A percentile compares a stretch with the other conserved stretches of the same genome.
These are phyloP conservation scores for Calyptommatus sinebrachiatus DNA, from an alignment of 2,113 vertebrate species.

Conservation along the genomic window DNA sequence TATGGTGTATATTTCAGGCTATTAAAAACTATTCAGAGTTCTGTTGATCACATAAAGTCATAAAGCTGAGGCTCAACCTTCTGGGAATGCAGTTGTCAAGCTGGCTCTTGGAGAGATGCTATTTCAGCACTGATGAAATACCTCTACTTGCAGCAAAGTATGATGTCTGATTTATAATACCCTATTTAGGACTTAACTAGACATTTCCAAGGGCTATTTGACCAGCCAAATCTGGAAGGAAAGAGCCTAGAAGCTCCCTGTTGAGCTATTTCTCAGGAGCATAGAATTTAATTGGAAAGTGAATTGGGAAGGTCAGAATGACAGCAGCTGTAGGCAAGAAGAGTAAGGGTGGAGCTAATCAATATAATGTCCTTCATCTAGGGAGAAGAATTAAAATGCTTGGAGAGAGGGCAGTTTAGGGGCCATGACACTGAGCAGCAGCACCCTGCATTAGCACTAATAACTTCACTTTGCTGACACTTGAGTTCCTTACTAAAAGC, in stretches of 20 bases:
- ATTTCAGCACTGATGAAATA: conserved; percentile 7
- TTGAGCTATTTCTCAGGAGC: conserved; percentile 59
- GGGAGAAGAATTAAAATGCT: conserved; percentile 64
- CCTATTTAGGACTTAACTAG: conserved; percentile 37
- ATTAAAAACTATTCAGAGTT: neutral
- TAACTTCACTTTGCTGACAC: conserved; percentile 57
- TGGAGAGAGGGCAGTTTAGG: conserved; percentile 52
- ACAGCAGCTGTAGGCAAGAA: conserved; percentile 62
- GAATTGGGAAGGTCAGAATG: conserved; percentile 68
- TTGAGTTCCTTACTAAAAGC: conserved; percentile 42
- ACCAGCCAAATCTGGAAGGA: conserved; percentile 35
- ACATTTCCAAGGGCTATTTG: conserved; percentile 61
- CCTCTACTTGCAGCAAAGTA: conserved; percentile 19
- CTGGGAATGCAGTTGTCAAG: conserved; percentile 12
- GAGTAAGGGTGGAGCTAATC: conserved; percentile 62
- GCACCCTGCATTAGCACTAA: conserved; percentile 51
- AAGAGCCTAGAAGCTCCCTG: conserved; percentile 50
- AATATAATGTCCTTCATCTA: conserved; percentile 64
- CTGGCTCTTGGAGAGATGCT: conserved; percentile 14
- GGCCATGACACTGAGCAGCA: conserved; percentile 51
- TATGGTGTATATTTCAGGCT: neutral
- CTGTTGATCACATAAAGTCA: neutral
- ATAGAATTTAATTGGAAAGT: conserved; percentile 70
- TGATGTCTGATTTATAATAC: conserved; percentile 30
- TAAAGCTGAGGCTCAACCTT: conserved; percentile 9